These are phyloP conservation scores for Mechanitis messenoides DNA, from an alignment of 2,888 invertebrate species.

Conservation along the genomic window DNA sequence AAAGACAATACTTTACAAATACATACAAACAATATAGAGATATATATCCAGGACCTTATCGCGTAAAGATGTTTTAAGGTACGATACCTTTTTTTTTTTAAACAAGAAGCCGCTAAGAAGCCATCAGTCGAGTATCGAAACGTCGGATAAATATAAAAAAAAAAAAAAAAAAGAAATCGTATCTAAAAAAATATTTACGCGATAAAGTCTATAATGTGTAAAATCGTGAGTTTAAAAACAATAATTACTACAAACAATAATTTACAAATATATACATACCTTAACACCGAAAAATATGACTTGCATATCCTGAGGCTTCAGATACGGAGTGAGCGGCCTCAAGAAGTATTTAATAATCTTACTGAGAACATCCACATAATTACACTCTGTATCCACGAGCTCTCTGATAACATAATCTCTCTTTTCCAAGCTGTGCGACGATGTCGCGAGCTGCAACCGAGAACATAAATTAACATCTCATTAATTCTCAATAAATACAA, in stretches of 20 bases:
- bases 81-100: too few species aligned
- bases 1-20: too few species aligned
- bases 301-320: constrained; percentile 85
- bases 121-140: too few species aligned
- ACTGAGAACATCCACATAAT: constrained; percentile 94
- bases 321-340: constrained; percentile 81
- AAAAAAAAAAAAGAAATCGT: too few species aligned
- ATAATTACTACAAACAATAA: constrained; percentile 14
- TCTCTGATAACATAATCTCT: constrained; percentile 95
- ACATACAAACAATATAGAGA: too few species aligned
- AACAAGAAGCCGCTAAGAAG: too few species aligned
- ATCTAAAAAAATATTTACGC: too few species aligned
- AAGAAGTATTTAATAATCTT: constrained; percentile 89
- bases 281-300: constrained; percentile 93
- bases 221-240: too few species aligned
- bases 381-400: constrained; percentile 96
- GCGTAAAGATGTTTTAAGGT: too few species aligned
- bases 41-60: too few species aligned
- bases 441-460: constrained; percentile 65
- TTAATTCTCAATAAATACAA: constrained; percentile 7
- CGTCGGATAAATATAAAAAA: too few species aligned
- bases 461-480: constrained; percentile 8
- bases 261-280: constrained; percentile 62
- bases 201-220: too few species aligned
- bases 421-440: constrained; percentile 84